Conservation (phyloP, 2,888 invertebrate species). For the Tachystola acroxantha region DNA sequence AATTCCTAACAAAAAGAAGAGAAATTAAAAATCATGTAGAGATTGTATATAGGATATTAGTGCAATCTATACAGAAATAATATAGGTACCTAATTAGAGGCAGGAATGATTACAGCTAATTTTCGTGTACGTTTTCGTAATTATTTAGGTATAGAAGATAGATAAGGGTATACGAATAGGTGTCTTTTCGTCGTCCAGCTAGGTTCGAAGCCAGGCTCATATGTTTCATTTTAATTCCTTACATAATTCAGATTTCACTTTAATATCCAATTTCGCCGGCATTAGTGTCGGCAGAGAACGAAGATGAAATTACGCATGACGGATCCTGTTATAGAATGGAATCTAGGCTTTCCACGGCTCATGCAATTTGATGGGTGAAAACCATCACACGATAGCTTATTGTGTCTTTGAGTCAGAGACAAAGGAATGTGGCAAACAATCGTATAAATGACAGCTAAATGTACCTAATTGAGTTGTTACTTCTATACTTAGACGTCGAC, state of each 20-base stretch:
- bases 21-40: too few species aligned
- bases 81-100: too few species aligned
- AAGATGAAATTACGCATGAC: conserved; percentile 28
- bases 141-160: too few species aligned
- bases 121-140: too few species aligned
- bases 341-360: conserved; percentile 19
- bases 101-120: too few species aligned
- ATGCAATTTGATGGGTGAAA: conserved; percentile 26
- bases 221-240: conserved; percentile 1
- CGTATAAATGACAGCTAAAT: not conserved
- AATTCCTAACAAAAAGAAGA: too few species aligned
- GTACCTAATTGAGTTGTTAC: not conserved
- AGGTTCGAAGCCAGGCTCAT: too few species aligned
- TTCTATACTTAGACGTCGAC: not conserved
- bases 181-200: too few species aligned
- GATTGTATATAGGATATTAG: too few species aligned
- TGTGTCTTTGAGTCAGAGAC: conserved; percentile 17
- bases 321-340: conserved; percentile 22
- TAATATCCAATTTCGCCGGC: conserved; percentile 20
- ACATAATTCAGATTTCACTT: conserved; percentile 14
- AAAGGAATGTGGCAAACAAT: conserved; percentile 17
- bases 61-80: too few species aligned
- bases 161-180: too few species aligned
- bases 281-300: conserved; percentile 18
- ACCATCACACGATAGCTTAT: conserved; percentile 29